Percentiles rank a stretch among this genome's conserved stretches.
Evolutionary conservation across 2,797 vertebrate species (phyloP).

Genomic region (Peromyscus aztecus): DNA sequence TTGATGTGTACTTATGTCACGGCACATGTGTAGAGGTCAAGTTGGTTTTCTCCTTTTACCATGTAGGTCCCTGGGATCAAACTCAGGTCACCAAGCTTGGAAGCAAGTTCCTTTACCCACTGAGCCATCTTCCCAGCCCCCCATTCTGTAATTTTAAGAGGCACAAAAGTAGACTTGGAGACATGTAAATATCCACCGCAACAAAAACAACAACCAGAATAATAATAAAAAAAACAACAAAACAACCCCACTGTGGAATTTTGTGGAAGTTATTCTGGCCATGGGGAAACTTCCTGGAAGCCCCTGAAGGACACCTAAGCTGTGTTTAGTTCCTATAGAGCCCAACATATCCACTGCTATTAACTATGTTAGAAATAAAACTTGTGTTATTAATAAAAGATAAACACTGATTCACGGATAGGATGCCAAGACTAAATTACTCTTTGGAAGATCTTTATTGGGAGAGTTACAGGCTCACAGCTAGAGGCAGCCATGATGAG

Average conservation of each 20-base stretch:
- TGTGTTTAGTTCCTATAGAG: slow-evolving; percentile 1
- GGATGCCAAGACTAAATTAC: background rate
- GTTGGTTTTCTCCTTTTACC: background rate
- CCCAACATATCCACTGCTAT: background rate
- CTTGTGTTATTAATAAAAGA: background rate
- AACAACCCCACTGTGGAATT: background rate
- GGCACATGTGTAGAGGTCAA: background rate
- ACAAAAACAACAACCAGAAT: background rate
- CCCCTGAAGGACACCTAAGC: background rate
- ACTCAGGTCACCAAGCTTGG: background rate
- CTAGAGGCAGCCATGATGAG: background rate
- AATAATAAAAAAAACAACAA: background rate
- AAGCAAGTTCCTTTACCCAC: background rate
- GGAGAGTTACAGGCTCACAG: background rate
- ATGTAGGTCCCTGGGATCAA: background rate
- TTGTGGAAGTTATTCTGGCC: background rate
- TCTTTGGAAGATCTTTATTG: background rate
- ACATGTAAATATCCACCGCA: background rate
- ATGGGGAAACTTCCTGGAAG: background rate
- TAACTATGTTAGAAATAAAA: background rate
- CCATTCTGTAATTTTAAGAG: background rate
- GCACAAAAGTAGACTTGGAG: background rate
- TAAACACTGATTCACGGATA: background rate
- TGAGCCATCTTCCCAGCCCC: background rate
- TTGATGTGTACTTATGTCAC: background rate